Base-by-base conservation (phyloP, 2,797 vertebrate genomes). In the Trachurus trachurus region DNA sequence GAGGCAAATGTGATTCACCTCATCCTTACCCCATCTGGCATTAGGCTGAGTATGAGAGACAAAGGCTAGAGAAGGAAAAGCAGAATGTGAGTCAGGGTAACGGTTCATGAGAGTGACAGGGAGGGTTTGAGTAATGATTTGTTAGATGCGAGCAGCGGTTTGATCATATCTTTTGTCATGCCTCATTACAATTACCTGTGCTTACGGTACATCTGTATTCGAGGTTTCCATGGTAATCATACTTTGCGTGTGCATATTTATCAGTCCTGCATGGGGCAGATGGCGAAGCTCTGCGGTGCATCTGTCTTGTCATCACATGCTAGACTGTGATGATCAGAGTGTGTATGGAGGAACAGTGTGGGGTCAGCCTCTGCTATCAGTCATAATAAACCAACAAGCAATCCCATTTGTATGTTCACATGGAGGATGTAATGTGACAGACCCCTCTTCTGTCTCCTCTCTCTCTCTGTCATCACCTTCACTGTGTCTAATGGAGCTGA, bases 1-100 rank as follows among this genome's bases (percentile, higher is more conserved):
- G 2, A 91, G 74, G 62, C 22, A 52, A 72, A 86, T 74, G 67
- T 64, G 66, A 81, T 79, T 92, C 85, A 89, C 76, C 79, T 83
- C 78, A 80, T 85, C 76, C 29, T 87, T 75, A 85, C 76, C 83
- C 82, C 80, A 86, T 88, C 86, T 87, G 88, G 77, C 54, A 78
- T 50, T 6, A 54, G 65, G 5, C 17, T 54, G 67, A 22, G 57
- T 66, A 44, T 45, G 67, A 71, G 71, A 76, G 59, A 89, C 76
- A 78, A 81, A 78, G 56, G 61, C 67, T 71, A 50, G 29, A 62
- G 37, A 66, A 66, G 62, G 22, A 66, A 66, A 69, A 37, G 66
- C 9, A 34, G 4, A 34, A 34, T 31, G 21, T 29, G 61, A 5
- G 17, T 29, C 19, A 2, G 56, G 11, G 21, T 52, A 54, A 64